Evolutionary conservation across 2,113 vertebrate species (phyloP).

Genomic region (Vulpes ferrilata): DNA sequence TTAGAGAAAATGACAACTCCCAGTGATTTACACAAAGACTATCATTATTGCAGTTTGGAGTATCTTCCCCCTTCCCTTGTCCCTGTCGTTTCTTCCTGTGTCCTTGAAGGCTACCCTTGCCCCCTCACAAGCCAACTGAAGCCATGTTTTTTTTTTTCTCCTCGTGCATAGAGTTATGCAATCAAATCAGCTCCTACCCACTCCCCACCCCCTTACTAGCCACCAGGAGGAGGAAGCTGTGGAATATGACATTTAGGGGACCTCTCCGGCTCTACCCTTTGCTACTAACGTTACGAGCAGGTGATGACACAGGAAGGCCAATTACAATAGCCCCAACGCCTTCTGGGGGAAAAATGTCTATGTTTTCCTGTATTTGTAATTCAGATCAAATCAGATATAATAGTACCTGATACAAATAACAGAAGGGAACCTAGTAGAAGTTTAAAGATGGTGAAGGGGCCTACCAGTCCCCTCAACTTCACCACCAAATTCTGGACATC

Average conservation of each 20-base stretch:
- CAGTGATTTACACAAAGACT: neutral
- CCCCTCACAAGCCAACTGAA: neutral
- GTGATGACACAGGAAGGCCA: neutral
- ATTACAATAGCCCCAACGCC: neutral
- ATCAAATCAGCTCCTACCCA: neutral
- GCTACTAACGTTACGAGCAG: neutral
- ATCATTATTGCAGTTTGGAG: neutral
- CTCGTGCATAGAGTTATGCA: neutral
- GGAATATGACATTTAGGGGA: neutral
- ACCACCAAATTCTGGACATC: neutral
- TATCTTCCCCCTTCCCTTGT: neutral
- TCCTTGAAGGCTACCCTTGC: neutral
- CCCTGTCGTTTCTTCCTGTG: neutral
- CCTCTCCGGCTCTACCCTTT: neutral
- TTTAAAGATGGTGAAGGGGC: neutral
- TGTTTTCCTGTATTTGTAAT: slow-evolving; percentile 19
- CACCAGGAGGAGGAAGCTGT: neutral
- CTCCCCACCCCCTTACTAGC: neutral
- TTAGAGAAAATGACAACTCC: neutral
- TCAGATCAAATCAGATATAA: neutral
- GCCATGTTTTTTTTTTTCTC: neutral
- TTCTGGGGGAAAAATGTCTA: neutral
- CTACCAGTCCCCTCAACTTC: neutral
- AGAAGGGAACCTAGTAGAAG: neutral
- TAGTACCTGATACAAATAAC: neutral